Conservation (phyloP, 2,888 invertebrate species). For the Podotricha telesiphe region DNA sequence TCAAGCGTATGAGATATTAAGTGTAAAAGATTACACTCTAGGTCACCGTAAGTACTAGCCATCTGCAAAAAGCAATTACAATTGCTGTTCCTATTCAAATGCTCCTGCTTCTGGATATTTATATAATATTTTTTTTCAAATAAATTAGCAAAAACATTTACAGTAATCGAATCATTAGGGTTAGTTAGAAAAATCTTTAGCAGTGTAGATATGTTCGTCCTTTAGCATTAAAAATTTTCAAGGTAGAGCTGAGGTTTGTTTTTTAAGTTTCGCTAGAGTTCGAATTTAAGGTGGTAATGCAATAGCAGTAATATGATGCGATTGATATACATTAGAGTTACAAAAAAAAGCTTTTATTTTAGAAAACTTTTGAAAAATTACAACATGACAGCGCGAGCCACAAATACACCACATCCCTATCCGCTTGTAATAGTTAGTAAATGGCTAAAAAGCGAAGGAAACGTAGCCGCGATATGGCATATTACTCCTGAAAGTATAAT, state of each 20-base stretch:
- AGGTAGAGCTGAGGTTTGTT: too few species aligned
- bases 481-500: conserved; percentile 17
- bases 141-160: too few species aligned
- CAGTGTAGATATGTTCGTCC: too few species aligned
- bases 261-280: too few species aligned
- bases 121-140: background rate
- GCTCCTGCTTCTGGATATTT: background rate
- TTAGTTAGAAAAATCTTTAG: too few species aligned
- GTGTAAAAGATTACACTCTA: too few species aligned
- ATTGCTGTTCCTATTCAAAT: background rate
- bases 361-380: conserved; percentile 34
- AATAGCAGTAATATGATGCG: background rate
- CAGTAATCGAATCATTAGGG: too few species aligned
- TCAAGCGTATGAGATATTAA: too few species aligned
- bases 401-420: conserved; percentile 16
- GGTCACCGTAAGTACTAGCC: too few species aligned
- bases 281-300: too few species aligned
- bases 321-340: background rate
- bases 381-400: conserved; percentile 26
- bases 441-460: conserved; percentile 40
- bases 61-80: too few species aligned
- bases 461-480: conserved; percentile 28
- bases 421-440: conserved; percentile 43
- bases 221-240: too few species aligned
- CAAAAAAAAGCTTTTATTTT: conserved; percentile 19